Evolutionary conservation across 2,888 invertebrate species (phyloP), one percentile per base, ranked within the genome.

Genomic region (Silvanus unidentatus): DNA sequence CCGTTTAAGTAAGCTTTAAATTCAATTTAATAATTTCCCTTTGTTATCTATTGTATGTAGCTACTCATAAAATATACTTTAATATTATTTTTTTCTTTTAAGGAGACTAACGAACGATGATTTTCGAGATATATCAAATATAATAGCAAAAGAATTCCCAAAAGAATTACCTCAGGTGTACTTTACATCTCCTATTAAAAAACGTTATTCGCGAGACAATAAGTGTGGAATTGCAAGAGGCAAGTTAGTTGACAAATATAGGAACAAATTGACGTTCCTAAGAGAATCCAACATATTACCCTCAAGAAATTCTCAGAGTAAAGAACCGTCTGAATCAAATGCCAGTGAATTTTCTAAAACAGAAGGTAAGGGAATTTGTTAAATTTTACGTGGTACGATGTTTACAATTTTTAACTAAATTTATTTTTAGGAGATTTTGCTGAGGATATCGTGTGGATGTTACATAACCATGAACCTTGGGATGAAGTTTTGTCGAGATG

Each of bases 181-280:
- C 12, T 44, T n/a, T 16, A 15, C 11, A 8, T 9, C 36, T 11
- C 44, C 44, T n/a, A 27, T 44, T 13, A 44, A 28, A 16, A 44
- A 44, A 40, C 9, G 9, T 10, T 9, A n/a, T 30, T 44, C 44
- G 13, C 8, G 40, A 43, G 28, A 29, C 16, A 38, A 28, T 38
- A 45, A 38, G 16, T 42, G 38, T 15, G 38, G 39, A 28, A 22
- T 43, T 1, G 45, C 45, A 6, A 36, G 42, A 27, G 45, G 45
- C 27, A 45, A 45, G 14, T 32, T 45, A 10, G 42, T 45, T 2
- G 45, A 45, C 30, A 42, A 42, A 35, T 45, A 45, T 36, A 34
- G 39, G 10, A 45, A 45, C 16, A 42, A 16, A 30, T 6, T 40
- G 27, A 43, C 42, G 1, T 40, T 40, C 22, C 12, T 45, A 11